A percentile compares a stretch with the other conserved stretches of the same genome.
These are phyloP conservation scores for Climacteris rufus DNA, from an alignment of 2,113 vertebrate species.

Conservation along the genomic window DNA sequence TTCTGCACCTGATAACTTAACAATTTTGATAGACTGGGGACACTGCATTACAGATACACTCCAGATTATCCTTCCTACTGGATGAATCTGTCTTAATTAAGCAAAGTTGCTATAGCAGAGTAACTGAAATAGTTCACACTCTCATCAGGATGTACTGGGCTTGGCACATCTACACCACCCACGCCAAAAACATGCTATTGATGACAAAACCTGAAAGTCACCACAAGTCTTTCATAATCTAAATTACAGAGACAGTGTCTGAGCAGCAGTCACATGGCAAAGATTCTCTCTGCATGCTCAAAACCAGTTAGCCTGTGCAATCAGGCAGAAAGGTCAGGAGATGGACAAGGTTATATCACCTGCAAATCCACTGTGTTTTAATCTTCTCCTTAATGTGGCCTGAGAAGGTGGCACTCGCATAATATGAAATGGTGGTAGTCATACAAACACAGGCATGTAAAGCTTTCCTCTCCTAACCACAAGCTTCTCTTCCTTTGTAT, in stretches of 20 bases:
- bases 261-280: constrained; percentile 36
- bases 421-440: background rate
- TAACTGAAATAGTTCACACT: constrained; percentile 21
- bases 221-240: constrained; percentile 61
- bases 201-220: constrained; percentile 68
- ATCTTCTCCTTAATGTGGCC: background rate
- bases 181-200: constrained; percentile 43
- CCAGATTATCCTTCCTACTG: background rate
- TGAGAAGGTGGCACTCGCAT: background rate
- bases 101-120: background rate
- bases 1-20: background rate
- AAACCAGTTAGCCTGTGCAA: background rate
- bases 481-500: background rate
- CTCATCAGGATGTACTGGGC: background rate
- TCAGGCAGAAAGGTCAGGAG: background rate
- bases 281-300: background rate
- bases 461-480: background rate
- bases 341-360: background rate
- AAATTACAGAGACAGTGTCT: constrained; percentile 46
- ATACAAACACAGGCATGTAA: background rate
- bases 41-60: background rate
- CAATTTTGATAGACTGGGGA: background rate
- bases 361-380: background rate
- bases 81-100: constrained; percentile 1
- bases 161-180: constrained; percentile 32